Conservation (phyloP, 2,888 invertebrate genomes). For the Mylabris sibirica region DNA sequence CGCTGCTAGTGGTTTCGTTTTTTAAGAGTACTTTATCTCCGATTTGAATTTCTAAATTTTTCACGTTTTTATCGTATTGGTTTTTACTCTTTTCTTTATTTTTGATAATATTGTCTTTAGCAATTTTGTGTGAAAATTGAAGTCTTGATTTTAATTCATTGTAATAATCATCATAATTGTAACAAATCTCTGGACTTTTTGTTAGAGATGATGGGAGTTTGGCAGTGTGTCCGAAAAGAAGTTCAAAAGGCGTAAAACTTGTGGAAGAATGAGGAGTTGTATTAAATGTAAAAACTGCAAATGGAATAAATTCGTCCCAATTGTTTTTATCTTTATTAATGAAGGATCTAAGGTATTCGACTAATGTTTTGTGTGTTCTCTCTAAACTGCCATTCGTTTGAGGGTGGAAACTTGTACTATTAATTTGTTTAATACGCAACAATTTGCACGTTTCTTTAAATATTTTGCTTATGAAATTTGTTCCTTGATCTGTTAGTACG, state of each 20-base stretch:
- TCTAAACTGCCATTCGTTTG: constrained; percentile 41
- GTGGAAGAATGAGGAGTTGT: too few species aligned
- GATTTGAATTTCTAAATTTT: too few species aligned
- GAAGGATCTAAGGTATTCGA: constrained; percentile 44
- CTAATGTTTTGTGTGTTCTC: constrained; percentile 38
- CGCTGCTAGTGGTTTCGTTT: too few species aligned
- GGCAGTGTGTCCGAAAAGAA: constrained; percentile 39
- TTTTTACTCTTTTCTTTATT: too few species aligned
- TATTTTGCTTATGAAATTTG: constrained; percentile 36
- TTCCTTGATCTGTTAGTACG: constrained; percentile 33
- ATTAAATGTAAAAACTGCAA: too few species aligned
- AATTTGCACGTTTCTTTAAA: constrained; percentile 43
- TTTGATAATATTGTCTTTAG: too few species aligned
- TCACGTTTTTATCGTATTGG: too few species aligned
- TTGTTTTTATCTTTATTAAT: constrained; percentile 42
- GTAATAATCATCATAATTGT: constrained; percentile 34
- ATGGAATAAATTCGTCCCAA: constrained; percentile 38
- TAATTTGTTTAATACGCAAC: constrained; percentile 45
- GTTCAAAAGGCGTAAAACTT: constrained; percentile 27
- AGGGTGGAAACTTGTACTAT: constrained; percentile 46
- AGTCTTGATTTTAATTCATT: constrained; percentile 13
- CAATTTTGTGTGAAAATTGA: too few species aligned
- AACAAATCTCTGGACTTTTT: constrained; percentile 30
- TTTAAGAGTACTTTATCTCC: too few species aligned
- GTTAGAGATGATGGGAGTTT: constrained; percentile 36